Percentiles rank a stretch among this genome's conserved stretches.
phyloP scores from a whole-genome alignment of 2,888 invertebrate species.

The Ophioninae sp. region DNA sequence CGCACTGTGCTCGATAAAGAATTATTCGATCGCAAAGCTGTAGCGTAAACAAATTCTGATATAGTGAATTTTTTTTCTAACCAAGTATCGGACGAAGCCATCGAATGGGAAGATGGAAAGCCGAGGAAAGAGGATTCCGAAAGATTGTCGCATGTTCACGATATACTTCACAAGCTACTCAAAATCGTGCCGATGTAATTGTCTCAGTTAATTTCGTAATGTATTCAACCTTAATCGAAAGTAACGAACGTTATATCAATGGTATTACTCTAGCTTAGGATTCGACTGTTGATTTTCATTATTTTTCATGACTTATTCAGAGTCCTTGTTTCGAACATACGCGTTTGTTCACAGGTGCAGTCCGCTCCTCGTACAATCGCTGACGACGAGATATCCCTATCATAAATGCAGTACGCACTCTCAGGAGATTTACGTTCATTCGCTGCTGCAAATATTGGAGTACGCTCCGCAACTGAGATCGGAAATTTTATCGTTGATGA shows the following conservation, averaged over 20 bases:
- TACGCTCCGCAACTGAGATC: conserved; percentile 88
- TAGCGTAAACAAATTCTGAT: not conserved
- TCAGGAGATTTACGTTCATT: conserved; percentile 89
- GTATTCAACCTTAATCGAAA: conserved; percentile 48
- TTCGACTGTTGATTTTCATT: no score
- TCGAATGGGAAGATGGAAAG: conserved; percentile 84
- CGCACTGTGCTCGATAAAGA: not conserved
- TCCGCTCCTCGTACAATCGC: conserved; percentile 85
- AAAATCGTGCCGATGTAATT: conserved; percentile 84
- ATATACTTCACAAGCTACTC: conserved; percentile 81
- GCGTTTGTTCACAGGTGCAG: conserved; percentile 84
- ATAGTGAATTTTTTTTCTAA: conserved; percentile 24
- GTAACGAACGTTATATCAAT: conserved; percentile 38
- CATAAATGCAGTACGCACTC: conserved; percentile 85
- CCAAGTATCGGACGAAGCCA: conserved; percentile 80
- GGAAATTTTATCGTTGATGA: conserved; percentile 87
- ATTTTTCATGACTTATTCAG: no score
- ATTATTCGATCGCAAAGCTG: not conserved
- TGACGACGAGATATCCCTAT: conserved; percentile 89
- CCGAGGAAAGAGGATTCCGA: conserved; percentile 83
- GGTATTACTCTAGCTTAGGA: no score
- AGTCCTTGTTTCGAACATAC: not conserved
- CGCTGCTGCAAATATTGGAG: conserved; percentile 88
- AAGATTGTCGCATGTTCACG: conserved; percentile 86
- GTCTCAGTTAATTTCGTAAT: conserved; percentile 21